These are phyloP conservation scores for Mormyrus iriodes DNA, from an alignment of 2,113 vertebrate genomes.

Conservation along the genomic window DNA sequence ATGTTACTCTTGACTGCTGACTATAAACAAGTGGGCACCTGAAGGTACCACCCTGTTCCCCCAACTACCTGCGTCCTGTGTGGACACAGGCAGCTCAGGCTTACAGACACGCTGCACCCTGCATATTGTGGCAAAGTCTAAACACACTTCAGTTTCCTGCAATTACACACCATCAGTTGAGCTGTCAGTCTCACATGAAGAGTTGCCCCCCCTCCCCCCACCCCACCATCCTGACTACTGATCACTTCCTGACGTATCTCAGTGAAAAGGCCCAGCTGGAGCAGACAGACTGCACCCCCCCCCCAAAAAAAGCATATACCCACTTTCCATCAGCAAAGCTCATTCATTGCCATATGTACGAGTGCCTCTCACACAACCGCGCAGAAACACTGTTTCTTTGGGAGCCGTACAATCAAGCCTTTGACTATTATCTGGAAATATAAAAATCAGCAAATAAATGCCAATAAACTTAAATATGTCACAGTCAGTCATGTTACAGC, in stretches of 20 bases:
- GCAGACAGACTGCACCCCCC: background rate
- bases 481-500: background rate
- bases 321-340: background rate
- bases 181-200: conserved; percentile 5
- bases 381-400: background rate
- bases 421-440: background rate
- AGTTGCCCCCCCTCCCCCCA: background rate
- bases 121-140: background rate
- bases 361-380: background rate
- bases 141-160: conserved; percentile 4
- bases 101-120: background rate
- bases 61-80: background rate
- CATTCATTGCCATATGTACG: background rate
- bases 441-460: background rate
- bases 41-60: background rate
- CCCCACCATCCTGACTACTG: background rate
- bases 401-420: background rate
- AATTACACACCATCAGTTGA: background rate
- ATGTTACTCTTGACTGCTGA: background rate
- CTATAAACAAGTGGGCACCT: background rate
- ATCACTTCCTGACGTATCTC: background rate
- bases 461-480: background rate
- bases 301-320: background rate
- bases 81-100: background rate
- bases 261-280: background rate